Evolutionary conservation across 2,113 vertebrate genomes (phyloP).

Genomic region (Choloepus hoffmanni): DNA sequence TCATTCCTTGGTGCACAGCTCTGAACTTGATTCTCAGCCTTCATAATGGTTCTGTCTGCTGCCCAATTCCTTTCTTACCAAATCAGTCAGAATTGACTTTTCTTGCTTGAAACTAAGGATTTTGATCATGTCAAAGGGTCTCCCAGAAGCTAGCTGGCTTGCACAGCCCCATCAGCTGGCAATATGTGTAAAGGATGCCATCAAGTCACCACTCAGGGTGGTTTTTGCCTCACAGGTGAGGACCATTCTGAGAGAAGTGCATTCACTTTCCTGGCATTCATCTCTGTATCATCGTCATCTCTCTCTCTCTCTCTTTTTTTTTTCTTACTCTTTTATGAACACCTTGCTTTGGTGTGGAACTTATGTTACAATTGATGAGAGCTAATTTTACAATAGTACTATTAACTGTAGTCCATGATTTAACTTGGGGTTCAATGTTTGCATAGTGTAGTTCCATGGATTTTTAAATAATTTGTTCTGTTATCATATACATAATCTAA

Average conservation of each 20-base stretch:
- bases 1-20: not conserved
- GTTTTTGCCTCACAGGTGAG: not conserved
- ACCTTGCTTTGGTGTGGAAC: too few species aligned
- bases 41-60: not conserved
- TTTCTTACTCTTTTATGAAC: too few species aligned
- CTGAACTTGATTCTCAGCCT: constrained; percentile 37
- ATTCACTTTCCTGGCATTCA: constrained; percentile 6
- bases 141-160: not conserved
- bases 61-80: not conserved
- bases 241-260: not conserved
- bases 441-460: too few species aligned
- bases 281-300: not conserved
- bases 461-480: too few species aligned
- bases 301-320: too few species aligned
- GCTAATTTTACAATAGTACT: too few species aligned
- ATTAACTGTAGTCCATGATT: too few species aligned
- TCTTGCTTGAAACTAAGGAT: constrained; percentile 52
- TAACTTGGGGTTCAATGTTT: too few species aligned
- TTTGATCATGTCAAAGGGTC: not conserved
- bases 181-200: not conserved
- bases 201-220: not conserved
- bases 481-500: too few species aligned
- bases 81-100: constrained; percentile 33
- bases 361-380: too few species aligned
- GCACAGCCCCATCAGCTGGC: not conserved